Conservation (phyloP, 2,888 invertebrate genomes). For the Lasioglossum pauxillum region DNA sequence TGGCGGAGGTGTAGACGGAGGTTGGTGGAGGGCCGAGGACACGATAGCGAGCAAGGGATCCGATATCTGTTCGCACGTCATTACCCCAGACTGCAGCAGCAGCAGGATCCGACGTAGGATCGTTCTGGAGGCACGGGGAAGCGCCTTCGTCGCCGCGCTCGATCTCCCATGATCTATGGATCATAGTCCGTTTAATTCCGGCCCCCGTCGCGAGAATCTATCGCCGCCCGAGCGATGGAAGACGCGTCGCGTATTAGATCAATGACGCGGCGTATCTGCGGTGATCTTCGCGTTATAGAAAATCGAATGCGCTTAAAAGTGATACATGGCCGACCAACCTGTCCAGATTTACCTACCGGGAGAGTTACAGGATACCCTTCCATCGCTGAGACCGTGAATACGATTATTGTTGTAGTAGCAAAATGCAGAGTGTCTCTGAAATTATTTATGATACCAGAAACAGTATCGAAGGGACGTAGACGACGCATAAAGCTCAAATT, state of each 20-base stretch:
- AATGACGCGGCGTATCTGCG: slow-evolving; percentile 58
- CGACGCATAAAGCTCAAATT: too few relatives aligned
- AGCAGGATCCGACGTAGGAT: slow-evolving; percentile 74
- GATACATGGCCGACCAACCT: slow-evolving; percentile 6
- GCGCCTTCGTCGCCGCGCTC: slow-evolving; percentile 42
- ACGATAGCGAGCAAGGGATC: slow-evolving; percentile 78
- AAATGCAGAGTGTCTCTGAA: not conserved
- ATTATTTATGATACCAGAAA: too few relatives aligned
- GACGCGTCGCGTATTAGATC: slow-evolving; percentile 53
- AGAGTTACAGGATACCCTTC: not conserved
- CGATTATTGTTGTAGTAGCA: not conserved
- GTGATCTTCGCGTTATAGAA: slow-evolving; percentile 45
- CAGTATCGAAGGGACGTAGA: too few relatives aligned
- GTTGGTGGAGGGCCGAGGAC: slow-evolving; percentile 58
- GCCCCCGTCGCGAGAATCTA: slow-evolving; percentile 63
- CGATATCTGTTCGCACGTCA: slow-evolving; percentile 85
- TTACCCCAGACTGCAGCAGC: slow-evolving; percentile 82
- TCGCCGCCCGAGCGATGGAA: slow-evolving; percentile 51
- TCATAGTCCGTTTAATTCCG: slow-evolving; percentile 73
- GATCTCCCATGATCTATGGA: slow-evolving; percentile 71
- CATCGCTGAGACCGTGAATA: not conserved
- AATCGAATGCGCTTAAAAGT: slow-evolving; percentile 43
- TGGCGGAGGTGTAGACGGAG: slow-evolving; percentile 42
- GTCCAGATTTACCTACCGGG: not conserved
- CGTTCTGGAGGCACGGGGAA: slow-evolving; percentile 50